Evolutionary conservation across 2,113 vertebrate genomes (phyloP).

Genomic region (Myotis yumanensis): DNA sequence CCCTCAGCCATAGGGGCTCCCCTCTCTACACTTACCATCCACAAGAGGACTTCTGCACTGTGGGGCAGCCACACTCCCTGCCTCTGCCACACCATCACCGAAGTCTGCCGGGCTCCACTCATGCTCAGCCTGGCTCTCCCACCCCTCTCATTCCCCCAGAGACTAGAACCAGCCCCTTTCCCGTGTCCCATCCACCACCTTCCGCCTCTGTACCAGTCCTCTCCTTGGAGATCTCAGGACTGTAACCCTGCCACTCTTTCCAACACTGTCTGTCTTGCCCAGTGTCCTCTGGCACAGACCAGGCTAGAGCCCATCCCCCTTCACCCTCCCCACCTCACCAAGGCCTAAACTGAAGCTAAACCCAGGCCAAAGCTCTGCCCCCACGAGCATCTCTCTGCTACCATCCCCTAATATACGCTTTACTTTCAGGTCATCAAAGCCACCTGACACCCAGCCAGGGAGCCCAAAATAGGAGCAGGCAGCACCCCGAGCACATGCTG

Average conservation of each 20-base stretch:
- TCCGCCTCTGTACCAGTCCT: fast-evolving
- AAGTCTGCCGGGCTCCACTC: neutral
- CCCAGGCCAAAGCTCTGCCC: neutral
- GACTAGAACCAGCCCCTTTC: neutral
- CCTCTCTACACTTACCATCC: neutral
- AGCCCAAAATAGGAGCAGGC: neutral
- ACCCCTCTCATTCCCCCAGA: neutral
- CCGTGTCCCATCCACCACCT: neutral
- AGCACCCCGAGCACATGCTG: neutral
- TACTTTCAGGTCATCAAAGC: neutral
- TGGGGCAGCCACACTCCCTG: neutral
- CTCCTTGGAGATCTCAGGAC: neutral
- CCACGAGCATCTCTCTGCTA: fast-evolving
- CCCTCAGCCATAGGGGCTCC: neutral
- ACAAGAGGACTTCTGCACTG: neutral
- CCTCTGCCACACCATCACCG: neutral
- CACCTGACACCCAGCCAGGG: neutral
- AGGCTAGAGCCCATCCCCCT: neutral
- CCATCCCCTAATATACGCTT: neutral
- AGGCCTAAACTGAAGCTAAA: neutral
- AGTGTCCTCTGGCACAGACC: neutral
- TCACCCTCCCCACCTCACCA: neutral
- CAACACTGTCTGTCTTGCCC: neutral
- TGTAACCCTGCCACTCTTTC: neutral
- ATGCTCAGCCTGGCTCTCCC: neutral